Base-by-base conservation (phyloP, 2,113 vertebrate species). In the Aegithalos caudatus region DNA sequence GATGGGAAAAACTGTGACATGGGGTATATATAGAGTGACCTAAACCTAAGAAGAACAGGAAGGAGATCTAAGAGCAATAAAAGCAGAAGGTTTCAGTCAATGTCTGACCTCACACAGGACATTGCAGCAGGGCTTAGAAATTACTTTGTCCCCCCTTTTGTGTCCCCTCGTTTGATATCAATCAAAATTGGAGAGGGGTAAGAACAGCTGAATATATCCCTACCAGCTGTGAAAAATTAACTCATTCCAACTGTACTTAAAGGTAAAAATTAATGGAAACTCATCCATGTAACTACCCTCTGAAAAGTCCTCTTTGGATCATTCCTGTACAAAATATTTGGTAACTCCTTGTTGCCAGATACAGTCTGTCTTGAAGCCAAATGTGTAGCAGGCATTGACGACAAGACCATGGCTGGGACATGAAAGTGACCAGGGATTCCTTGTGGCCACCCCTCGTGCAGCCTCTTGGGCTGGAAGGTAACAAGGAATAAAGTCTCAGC, bases 401-500 rank as follows among this genome's bases (percentile, higher is more conserved):
- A n/a, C 16, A 35, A 40, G 54, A 76, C 5, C 0, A 0, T 4
- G 13, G 21, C 1, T 38, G n/a, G 7, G 47, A 5, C 33, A 35
- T 29, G 56, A 25, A 53, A n/a, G 17, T 6, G 56, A 17, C 33
- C 7, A 14, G 19, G 0, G 3, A 21, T 14, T 81, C 40, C 61
- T 51, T 12, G 33, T 56, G 60, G 29, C 18, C 35, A 24, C 2
- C 11, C 35, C 29, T 44, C 1, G 0, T 7, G 1, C 47, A 14
- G 29, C 22, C 18, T n/a, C 45, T 61, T 3, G 4, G 35, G 72
- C 65, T 56, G 72, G 42, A 51, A 33, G 25, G 42, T 21, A 12
- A 27, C n/a, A 27, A 44, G 69, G n/a, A 31, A 11, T 9, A 12
- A 38, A 1, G 3, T 25, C 50, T 82, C 13, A 50, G 54, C 31